Base-by-base conservation (phyloP, 2,113 vertebrate genomes). In the Erythrocercus mccallii region DNA sequence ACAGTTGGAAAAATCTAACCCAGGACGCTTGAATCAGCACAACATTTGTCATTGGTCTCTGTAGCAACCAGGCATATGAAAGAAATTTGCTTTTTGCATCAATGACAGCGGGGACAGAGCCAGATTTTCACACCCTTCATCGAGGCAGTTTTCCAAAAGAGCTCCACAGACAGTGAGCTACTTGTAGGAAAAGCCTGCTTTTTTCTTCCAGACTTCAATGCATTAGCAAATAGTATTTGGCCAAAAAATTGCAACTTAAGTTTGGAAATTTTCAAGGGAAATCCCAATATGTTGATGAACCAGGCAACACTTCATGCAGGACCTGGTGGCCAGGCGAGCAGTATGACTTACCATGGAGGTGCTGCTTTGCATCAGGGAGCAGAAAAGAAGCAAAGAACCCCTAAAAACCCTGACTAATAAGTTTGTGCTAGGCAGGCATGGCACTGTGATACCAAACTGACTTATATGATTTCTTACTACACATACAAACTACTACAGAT, bases 391-490 rank as follows among this genome's bases (percentile, higher is more conserved):
- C 24, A 54, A 79, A 73, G 27, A 82, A 25, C 2, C 2, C 17
- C 35, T 28, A 20, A 62, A 62, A 4, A 44, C 38, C 58, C 11
- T 54, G 30, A 50, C 37, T 68, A 40, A 8, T 27, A 66, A 64
- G 8, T 2, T 42, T 86, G 9, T 45, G n/a, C n/a, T 30, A 77
- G 45, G 10, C 12, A 42, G 18, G 20, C 45, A 61, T 12, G 4
- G 10, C 16, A 13, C 2, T 1, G 22, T 68, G 66, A 50, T 16
- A 51, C 9, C 28, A 85, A 44, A 38, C 2, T 23, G 4, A 21
- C 0, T 0, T 57, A 33, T 7, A n/a, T 31, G 3, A 28, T 51
- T 62, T 69, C n/a, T 65, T 48, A 61, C 6, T 35, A 38, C 6
- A 19, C 4, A 11, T 12, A 21, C 12, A 86, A 86, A 40, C 28